Evolutionary conservation across 64 coral and sea anemone genomes (phyloP), one percentile per base, ranked within the genome.

Genomic region (Astreopora myriophthalma): DNA sequence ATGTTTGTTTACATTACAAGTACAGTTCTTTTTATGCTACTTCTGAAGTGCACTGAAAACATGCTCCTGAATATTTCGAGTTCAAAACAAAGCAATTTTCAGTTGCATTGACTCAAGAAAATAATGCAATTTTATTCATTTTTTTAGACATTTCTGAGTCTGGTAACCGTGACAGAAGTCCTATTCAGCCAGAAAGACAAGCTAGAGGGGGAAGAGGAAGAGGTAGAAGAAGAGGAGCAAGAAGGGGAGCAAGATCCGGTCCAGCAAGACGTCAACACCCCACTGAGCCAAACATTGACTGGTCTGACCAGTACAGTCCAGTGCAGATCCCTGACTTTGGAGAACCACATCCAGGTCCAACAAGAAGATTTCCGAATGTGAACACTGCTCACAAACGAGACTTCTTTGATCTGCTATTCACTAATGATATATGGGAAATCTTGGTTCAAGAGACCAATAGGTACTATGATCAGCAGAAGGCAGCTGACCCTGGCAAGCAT

Each of bases 121-220:
- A 82, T 82, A 58, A 61, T 82, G 2, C 48, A 82, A 61, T 88
- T 63, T 88, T 73, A 38, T 88, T 73, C 85, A 88, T 88, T 51
- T 67, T 67, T 32, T 35, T 86, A 67, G 83, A 86, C 63, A 86
- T 67, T 69, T 65, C 55, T 85, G 80, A 87, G 48, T 62, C 40
- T 88, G 85, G 37, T 88, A 67, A 88, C 85, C 38, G 85, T 88
- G 85, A 88, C 62, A 63, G 85, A 88, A 88, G 85, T 88, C 85
- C 85, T 67, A 67, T 88, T 88, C 69, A 39, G 55, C 85, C 85
- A 88, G 85, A 88, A 88, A 88, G 85, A 88, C 55, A 63, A 88
- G 85, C 55, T 67, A 48, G 62, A 88, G 38, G 69, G 62, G 85
- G 85, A 73, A 88, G 85, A 88, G 85, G 85, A 88, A 67, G 83